Evolutionary conservation across 53 echinoderm and acorn worm genomes (phyloP), one percentile per base, ranked within the genome.

Genomic region (Actinopyga echinites): DNA sequence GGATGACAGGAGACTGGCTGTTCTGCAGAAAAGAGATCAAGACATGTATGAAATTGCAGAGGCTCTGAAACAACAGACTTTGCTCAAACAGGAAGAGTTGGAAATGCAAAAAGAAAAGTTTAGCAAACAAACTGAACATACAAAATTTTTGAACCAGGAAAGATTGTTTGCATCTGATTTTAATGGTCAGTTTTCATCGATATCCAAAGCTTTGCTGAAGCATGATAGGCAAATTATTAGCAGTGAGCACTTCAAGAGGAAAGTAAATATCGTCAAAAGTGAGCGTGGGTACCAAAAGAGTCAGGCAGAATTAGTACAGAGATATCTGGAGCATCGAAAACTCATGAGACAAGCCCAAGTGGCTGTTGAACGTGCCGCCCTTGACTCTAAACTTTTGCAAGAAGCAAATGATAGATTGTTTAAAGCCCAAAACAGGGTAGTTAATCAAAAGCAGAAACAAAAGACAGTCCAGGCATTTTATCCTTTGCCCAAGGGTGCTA

Each of bases 331-430:
- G 83, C 97, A 97, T 57, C 75, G 94, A 1, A 88, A 97, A 62
- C 79, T 97, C 73, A 97, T 97, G 97, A 67, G 97, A 20, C 97
- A 97, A 79, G 94, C 97, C 0, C 94, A 97, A 32, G 88, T 83
- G 0, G 89, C 94, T 10, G 90, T 94, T 0, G 97, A 97, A 55
- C 86, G 86, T 31, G 89, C 94, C 3, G 92, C 94, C 3, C 67
- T 90, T 13, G 97, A 94, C 74, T 92, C 97, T 8, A 69, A 87
- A 3, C 66, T 97, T 64, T 67, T 94, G 7, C 92, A 94, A 42
- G 97, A 92, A 22, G 82, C 90, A 17, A 92, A 90, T 29, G 94
- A 97, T 19, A 86, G 90, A 1, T 64, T 94, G 25, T 81, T 94
- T 81, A 91, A 90, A 32, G 86, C 93, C 17, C 85, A 90, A 65